Evolutionary conservation across 2,113 vertebrate genomes (phyloP).

Genomic region (Xiphias gladius): DNA sequence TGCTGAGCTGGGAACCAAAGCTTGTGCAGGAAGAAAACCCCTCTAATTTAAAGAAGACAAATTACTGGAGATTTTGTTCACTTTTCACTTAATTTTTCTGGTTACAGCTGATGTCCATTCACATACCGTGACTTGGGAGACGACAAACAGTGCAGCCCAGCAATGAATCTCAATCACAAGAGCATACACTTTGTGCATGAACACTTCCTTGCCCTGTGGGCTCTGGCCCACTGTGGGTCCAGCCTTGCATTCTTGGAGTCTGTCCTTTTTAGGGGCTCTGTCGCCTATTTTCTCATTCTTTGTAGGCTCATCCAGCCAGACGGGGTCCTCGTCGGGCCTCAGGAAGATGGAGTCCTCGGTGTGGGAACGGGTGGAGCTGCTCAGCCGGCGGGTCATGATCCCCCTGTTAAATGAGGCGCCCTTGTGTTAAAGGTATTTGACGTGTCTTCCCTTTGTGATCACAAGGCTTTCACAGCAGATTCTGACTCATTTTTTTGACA

Average conservation of each 20-base stretch:
- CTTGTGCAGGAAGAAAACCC: background rate
- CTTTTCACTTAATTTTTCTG: background rate
- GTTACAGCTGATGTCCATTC: background rate
- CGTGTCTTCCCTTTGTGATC: background rate
- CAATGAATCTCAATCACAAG: constrained; percentile 85
- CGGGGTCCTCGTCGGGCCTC: constrained; percentile 77
- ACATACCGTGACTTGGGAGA: constrained; percentile 92
- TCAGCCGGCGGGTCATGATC: constrained; percentile 80
- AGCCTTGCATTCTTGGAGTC: constrained; percentile 52
- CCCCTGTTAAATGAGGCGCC: constrained; percentile 63
- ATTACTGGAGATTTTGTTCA: background rate
- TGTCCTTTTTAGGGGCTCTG: constrained; percentile 52
- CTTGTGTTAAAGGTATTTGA: constrained; percentile 14
- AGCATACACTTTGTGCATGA: constrained; percentile 72
- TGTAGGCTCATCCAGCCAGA: constrained; percentile 78
- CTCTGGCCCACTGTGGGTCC: constrained; percentile 32
- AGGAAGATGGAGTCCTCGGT: constrained; percentile 81
- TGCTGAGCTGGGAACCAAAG: constrained; percentile 6
- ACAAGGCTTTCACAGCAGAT: background rate
- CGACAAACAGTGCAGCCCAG: constrained; percentile 87
- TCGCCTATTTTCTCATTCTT: constrained; percentile 65
- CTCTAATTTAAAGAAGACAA: background rate
- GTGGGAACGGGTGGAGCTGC: constrained; percentile 80
- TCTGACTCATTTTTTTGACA: background rate
- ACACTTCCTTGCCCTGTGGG: constrained; percentile 58